phyloP scores from a whole-genome alignment of 2,888 invertebrate genomes.

The Stramonita haemastoma region DNA sequence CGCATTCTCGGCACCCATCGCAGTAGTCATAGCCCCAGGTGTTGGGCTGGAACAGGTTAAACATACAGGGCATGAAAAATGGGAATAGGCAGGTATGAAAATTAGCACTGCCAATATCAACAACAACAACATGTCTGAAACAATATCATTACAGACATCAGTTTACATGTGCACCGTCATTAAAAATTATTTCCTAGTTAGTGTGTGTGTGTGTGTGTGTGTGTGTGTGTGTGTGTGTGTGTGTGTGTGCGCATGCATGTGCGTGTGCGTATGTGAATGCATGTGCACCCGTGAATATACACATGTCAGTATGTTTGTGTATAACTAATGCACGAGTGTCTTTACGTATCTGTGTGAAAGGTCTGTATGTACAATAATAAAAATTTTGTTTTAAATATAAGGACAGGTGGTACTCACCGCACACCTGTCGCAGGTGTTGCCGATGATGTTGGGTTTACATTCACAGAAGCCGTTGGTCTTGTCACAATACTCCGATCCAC shows the following conservation, averaged over 20 bases:
- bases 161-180: neutral
- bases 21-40: constrained; percentile 86
- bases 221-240: too few species aligned
- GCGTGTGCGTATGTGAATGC: too few species aligned
- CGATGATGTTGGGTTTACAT: constrained; percentile 92
- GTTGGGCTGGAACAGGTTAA: constrained; percentile 70
- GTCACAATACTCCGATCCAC: constrained; percentile 92
- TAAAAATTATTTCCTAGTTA: too few species aligned
- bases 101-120: neutral
- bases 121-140: neutral
- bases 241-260: too few species aligned
- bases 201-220: too few species aligned
- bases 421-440: constrained; percentile 92
- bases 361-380: too few species aligned
- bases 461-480: constrained; percentile 89
- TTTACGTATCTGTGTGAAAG: too few species aligned
- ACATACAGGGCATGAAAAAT: neutral
- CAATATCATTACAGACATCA: neutral
- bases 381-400: neutral
- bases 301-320: too few species aligned
- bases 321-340: too few species aligned
- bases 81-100: neutral
- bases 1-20: constrained; percentile 90
- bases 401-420: constrained; percentile 64
- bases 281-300: too few species aligned